These are phyloP conservation scores for Nasonia oneida DNA, from an alignment of 2,888 invertebrate species.

Conservation along the genomic window DNA sequence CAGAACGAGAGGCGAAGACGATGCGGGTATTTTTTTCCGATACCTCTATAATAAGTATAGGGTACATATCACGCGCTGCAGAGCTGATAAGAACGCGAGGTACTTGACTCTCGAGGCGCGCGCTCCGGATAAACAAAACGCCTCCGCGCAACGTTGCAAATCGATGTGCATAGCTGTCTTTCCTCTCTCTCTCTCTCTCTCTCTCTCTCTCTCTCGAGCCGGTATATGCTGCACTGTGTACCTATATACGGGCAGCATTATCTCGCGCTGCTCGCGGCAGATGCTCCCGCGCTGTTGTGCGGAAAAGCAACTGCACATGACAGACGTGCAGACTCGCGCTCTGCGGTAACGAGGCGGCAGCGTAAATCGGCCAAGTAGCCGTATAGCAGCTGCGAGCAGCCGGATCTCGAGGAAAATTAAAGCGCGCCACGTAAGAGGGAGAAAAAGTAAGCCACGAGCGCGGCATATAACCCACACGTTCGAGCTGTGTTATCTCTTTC, in stretches of 20 bases:
- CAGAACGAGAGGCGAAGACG: background rate
- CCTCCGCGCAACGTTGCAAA: background rate
- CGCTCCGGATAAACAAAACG: background rate
- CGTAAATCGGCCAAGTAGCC: conserved; percentile 3
- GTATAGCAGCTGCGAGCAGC: conserved; percentile 19
- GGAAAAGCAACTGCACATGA: background rate
- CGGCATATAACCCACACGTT: background rate
- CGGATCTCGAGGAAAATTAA: conserved; percentile 37
- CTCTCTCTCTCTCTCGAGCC: too few species aligned
- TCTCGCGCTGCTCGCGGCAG: too few species aligned
- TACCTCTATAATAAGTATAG: background rate
- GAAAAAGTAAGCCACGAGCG: conserved; percentile 36
- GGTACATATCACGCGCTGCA: background rate
- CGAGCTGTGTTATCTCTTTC: background rate
- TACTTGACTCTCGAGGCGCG: background rate
- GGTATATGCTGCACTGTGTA: too few species aligned
- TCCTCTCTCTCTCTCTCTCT: too few species aligned
- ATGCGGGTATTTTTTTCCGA: background rate
- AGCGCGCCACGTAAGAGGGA: conserved; percentile 22
- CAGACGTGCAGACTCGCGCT: background rate
- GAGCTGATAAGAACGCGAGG: background rate
- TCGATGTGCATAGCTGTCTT: background rate
- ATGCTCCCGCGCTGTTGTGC: background rate
- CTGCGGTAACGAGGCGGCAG: background rate
- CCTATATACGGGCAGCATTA: too few species aligned